These are phyloP conservation scores for Sebastolobus alascanus DNA, from an alignment of 2,797 vertebrate genomes.

Conservation along the genomic window DNA sequence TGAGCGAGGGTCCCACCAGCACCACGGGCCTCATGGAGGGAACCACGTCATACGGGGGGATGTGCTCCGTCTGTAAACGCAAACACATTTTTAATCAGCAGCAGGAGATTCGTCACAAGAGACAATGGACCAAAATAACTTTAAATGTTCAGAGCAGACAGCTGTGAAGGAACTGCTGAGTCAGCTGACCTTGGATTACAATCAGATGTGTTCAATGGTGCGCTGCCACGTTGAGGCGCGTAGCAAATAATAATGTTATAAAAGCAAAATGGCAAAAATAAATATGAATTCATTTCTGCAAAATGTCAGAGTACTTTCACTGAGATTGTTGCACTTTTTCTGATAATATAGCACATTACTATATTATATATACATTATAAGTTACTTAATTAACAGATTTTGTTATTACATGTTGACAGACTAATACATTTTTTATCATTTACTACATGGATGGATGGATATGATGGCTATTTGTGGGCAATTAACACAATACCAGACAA, in stretches of 20 bases:
- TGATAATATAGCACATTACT: neutral
- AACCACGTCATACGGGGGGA: constrained; percentile 96
- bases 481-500: constrained; percentile 26
- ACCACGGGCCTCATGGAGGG: constrained; percentile 98
- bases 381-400: neutral
- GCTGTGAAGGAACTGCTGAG: constrained; percentile 28
- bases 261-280: neutral
- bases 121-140: constrained; percentile 13
- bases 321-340: neutral
- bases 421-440: constrained; percentile 31
- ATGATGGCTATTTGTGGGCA: constrained; percentile 3
- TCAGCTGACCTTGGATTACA: constrained; percentile 18
- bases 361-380: neutral
- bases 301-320: neutral
- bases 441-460: constrained; percentile 55
- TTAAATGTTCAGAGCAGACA: constrained; percentile 5
- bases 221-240: constrained; percentile 14
- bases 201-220: constrained; percentile 22
- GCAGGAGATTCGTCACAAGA: constrained; percentile 13
- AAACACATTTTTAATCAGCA: constrained; percentile 53
- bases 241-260: constrained; percentile 50
- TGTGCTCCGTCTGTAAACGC: constrained; percentile 91
- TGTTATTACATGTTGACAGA: constrained; percentile 22
- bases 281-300: neutral
- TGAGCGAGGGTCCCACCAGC: constrained; percentile 95